Conservation (phyloP, 1,140 invertebrate genomes). For the Meloidogyne floridensis region DNA sequence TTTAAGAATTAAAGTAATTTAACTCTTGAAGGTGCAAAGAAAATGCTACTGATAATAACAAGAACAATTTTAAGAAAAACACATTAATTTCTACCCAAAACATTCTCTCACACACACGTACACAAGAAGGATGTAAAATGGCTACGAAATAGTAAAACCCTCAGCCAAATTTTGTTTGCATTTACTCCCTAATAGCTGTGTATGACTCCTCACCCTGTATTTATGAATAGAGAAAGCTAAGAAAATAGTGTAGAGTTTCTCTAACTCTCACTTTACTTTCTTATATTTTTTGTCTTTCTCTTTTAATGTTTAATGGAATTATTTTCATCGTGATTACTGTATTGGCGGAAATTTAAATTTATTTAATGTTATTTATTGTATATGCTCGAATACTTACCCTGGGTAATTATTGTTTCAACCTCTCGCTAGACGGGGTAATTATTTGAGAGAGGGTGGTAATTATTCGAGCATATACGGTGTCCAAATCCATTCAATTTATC, state of each 20-base stretch:
- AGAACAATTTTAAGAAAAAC: neutral
- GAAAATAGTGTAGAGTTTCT: neutral
- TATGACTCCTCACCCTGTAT: neutral
- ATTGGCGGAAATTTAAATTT: constrained; percentile 4
- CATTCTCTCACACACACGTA: constrained; percentile 1
- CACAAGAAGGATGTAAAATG: constrained; percentile 1
- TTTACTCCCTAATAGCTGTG: neutral
- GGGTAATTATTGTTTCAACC: too few relatives aligned
- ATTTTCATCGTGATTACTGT: neutral
- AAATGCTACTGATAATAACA: constrained; percentile 1
- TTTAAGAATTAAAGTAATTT: neutral
- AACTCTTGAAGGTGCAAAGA: constrained; percentile 1
- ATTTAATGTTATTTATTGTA: too few relatives aligned
- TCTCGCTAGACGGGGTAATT: too few relatives aligned
- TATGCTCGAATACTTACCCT: too few relatives aligned
- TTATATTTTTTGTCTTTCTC: neutral
- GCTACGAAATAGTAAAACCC: neutral
- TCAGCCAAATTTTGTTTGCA: neutral
- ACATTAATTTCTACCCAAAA: neutral
- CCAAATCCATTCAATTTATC: too few relatives aligned
- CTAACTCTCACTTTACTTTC: neutral
- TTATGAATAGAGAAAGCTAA: neutral
- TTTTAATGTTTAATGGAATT: neutral
- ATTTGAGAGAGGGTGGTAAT: too few relatives aligned
- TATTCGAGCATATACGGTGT: too few relatives aligned